phyloP scores from a whole-genome alignment of 2,888 invertebrate genomes.

The Heteromurus nitidus region DNA sequence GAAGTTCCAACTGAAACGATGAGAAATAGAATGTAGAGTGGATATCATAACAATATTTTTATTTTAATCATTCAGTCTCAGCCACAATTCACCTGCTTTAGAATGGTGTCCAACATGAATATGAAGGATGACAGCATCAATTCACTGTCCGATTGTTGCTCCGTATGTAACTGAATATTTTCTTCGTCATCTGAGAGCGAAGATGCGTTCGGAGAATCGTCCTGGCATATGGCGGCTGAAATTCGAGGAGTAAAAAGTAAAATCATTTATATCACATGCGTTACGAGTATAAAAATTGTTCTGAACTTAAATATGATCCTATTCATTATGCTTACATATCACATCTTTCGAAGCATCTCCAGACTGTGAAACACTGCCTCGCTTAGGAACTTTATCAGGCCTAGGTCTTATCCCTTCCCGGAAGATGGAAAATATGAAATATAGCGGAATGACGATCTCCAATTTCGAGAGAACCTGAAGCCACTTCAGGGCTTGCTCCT shows the following conservation, averaged over 20 bases:
- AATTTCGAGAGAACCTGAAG: conserved; percentile 90
- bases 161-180: conserved; percentile 78
- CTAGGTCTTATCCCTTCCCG: conserved; percentile 85
- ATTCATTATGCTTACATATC: too few relatives aligned
- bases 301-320: too few relatives aligned
- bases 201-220: conserved; percentile 82
- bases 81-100: conserved; percentile 88
- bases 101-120: conserved; percentile 94
- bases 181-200: conserved; percentile 82
- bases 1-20: conserved; percentile 84
- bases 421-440: conserved; percentile 92
- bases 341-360: conserved; percentile 69
- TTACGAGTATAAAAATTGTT: not conserved
- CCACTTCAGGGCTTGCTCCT: conserved; percentile 92
- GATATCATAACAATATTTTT: not conserved
- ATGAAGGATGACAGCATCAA: conserved; percentile 95
- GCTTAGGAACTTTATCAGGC: conserved; percentile 69
- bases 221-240: conserved; percentile 81
- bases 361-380: conserved; percentile 73
- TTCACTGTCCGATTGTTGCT: conserved; percentile 84
- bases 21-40: not conserved
- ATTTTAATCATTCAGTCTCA: not conserved
- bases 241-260: conserved; percentile 2
- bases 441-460: conserved; percentile 91
- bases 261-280: too few relatives aligned